Evolutionary conservation across 2,797 vertebrate species (phyloP).

Genomic region (Acestrorhynchus altus): DNA sequence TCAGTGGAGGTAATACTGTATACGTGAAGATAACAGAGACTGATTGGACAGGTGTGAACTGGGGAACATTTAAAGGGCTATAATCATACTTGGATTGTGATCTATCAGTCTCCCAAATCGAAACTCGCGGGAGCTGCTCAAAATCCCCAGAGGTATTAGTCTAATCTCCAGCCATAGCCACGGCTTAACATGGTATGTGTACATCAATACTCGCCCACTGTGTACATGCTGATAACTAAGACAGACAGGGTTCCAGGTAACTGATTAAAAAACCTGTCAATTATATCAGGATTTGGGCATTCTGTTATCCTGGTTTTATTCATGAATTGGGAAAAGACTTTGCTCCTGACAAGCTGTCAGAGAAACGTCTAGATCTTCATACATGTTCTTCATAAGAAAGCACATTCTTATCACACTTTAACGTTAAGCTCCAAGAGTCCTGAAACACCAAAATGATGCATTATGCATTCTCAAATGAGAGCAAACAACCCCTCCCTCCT

Average conservation of each 20-base stretch:
- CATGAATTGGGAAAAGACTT: not conserved
- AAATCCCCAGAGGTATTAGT: slow-evolving; percentile 13
- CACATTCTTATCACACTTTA: not conserved
- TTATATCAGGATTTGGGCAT: not conserved
- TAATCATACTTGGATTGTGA: not conserved
- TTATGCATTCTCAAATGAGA: too few species aligned
- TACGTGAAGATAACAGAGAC: not conserved
- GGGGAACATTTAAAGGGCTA: not conserved
- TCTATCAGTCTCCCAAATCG: not conserved
- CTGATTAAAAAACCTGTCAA: too few species aligned
- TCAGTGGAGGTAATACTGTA: too few species aligned
- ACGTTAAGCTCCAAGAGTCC: too few species aligned
- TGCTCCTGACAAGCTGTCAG: not conserved
- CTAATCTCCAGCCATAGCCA: not conserved
- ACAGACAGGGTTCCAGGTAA: not conserved
- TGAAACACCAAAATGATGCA: too few species aligned
- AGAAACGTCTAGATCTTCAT: too few species aligned
- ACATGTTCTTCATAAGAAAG: not conserved
- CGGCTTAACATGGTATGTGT: not conserved
- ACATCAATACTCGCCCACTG: not conserved
- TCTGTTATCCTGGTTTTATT: not conserved
- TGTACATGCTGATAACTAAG: not conserved
- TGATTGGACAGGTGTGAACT: not conserved
- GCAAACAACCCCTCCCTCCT: too few species aligned
- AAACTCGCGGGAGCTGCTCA: not conserved